Evolutionary conservation across 2,113 vertebrate species (phyloP), one percentile per base, ranked within the genome.

Genomic region (Dicrurus megarhynchus): DNA sequence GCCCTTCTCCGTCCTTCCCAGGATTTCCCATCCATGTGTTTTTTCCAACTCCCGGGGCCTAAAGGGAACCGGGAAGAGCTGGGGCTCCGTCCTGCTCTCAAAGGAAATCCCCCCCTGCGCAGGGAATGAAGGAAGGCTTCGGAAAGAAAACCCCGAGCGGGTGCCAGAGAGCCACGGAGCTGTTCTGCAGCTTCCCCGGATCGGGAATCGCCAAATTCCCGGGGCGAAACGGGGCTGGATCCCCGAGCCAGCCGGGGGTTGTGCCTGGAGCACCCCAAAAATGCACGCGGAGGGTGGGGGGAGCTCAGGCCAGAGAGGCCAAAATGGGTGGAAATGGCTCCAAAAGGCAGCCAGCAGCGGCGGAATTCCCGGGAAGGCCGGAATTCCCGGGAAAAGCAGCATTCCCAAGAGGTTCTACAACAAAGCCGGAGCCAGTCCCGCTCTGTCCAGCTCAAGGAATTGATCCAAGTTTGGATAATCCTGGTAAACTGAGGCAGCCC

Each of bases 81-180:
- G 37, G 96, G 75, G 63, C 90, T 88, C 61, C 2, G 0, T 79
- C 94, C 90, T 83, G 89, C 96, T 22, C 67, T n/a, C 16, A 7
- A n/a, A 75, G 86, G 64, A 79, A 80, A 87, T 55, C 94, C 39
- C 39, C 39, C 39, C 57, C 77, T 50, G 82, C 68, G 69, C 16
- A 84, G 85, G 84, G 84, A 89, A 97, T 84, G 90, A 96, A 69
- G 27, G 80, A 93, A 92, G 83, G 9, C 90, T 95, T 97, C 60
- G 67, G 89, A 75, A 96, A 75, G 69, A 52, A 89, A 33, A 88
- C 11, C 77, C 59, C 46, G 42, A 87, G 89, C 67, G 3, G 46
- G 46, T 46, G 46, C 46, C 20, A 21, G 19, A 7, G 82, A 95
- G 90, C 76, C 83, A 87, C 27, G 27, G 50, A 81, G 84, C n/a